Percentiles rank a stretch among this genome's conserved stretches.
Evolutionary conservation across 2,797 vertebrate species (phyloP).

Genomic region (Pogonophryne albipinna): DNA sequence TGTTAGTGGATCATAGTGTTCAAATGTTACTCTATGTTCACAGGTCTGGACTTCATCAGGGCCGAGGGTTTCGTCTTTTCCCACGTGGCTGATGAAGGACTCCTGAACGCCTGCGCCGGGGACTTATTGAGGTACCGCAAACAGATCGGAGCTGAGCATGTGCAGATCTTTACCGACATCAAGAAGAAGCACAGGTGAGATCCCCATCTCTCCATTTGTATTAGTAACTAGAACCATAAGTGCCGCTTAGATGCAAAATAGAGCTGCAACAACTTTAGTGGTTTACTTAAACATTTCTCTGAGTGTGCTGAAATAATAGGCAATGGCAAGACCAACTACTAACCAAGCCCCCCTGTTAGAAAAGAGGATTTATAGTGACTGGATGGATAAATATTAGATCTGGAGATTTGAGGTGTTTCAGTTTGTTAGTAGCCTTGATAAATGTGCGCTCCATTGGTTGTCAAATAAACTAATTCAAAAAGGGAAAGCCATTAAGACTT

Average conservation of each 20-base stretch:
- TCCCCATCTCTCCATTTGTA: neutral
- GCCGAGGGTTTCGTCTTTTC: slow-evolving; percentile 89
- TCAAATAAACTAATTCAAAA: neutral
- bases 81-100: slow-evolving; percentile 88
- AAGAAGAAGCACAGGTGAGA: slow-evolving; percentile 93
- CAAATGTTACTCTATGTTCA: neutral
- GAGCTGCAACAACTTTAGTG: neutral
- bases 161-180: slow-evolving; percentile 92
- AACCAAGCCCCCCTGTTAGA: neutral
- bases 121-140: slow-evolving; percentile 89
- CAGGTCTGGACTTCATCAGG: slow-evolving; percentile 89
- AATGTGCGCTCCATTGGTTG: neutral
- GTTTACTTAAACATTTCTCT: neutral
- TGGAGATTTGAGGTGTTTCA: no score
- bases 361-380: neutral
- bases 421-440: neutral
- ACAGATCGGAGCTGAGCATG: slow-evolving; percentile 87
- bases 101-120: slow-evolving; percentile 90
- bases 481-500: neutral
- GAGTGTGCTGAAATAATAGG: neutral
- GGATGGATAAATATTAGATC: neutral
- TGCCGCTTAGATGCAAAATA: neutral
- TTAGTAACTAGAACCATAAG: neutral
- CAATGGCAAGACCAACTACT: neutral
- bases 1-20: neutral